Percentiles rank a stretch among this genome's conserved stretches.
phyloP scores from a whole-genome alignment of 1,140 invertebrate genomes.

The Heliconius melpomene region DNA sequence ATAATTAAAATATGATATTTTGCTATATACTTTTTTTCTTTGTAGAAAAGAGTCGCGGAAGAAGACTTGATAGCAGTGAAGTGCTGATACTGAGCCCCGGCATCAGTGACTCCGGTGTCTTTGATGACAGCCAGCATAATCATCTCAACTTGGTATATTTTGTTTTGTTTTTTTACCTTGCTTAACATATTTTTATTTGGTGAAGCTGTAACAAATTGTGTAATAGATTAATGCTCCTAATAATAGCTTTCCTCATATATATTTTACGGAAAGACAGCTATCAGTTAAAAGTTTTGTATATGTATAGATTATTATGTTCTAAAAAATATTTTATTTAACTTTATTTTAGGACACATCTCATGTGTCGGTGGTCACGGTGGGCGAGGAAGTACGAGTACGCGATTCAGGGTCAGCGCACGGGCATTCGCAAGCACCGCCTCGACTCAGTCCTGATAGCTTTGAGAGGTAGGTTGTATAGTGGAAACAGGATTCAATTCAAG shows the following conservation, averaged over 20 bases:
- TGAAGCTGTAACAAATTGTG: too few species aligned
- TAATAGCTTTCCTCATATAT: too few species aligned
- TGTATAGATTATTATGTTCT: too few species aligned
- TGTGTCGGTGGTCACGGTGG: conserved; percentile 94
- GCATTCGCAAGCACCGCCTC: conserved; percentile 40
- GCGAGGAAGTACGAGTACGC: conserved; percentile 87
- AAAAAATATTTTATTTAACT: neutral
- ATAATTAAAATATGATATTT: neutral
- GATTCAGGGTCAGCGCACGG: conserved; percentile 76
- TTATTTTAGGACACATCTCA: conserved; percentile 87
- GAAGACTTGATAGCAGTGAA: conserved; percentile 90
- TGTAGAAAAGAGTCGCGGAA: conserved; percentile 64
- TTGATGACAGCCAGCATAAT: conserved; percentile 80
- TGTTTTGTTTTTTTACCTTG: neutral
- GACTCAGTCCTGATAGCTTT: conserved; percentile 70
- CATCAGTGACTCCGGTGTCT: conserved; percentile 81
- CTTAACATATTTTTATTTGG: neutral
- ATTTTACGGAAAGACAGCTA: too few species aligned
- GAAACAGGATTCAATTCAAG: neutral
- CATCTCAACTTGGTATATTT: conserved; percentile 61
- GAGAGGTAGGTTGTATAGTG: conserved; percentile 28
- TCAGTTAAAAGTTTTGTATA: too few species aligned
- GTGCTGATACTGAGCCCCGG: conserved; percentile 88
- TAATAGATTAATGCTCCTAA: too few species aligned
- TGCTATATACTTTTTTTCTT: neutral